Percentiles rank a stretch among this genome's conserved stretches.
Evolutionary conservation across 2,113 vertebrate genomes (phyloP).

Genomic region (Gorilla gorilla): DNA sequence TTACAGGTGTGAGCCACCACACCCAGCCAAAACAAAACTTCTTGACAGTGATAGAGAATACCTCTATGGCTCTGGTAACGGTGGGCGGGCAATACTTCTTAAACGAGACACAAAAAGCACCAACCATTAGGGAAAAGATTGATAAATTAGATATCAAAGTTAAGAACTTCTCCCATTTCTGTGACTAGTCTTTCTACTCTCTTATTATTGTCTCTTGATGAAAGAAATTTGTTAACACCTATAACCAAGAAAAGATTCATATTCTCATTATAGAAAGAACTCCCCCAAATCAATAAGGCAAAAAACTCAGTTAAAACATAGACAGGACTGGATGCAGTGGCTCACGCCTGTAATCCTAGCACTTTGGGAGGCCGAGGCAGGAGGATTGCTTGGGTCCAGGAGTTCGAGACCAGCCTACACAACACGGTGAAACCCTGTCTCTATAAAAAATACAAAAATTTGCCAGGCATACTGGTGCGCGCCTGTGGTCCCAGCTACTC

Average conservation of each 20-base stretch:
- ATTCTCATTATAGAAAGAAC: not conserved
- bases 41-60: not conserved
- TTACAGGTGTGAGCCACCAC: too few species aligned
- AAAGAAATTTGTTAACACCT: not conserved
- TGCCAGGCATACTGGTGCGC: too few species aligned
- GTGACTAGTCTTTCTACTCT: not conserved
- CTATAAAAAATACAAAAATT: too few species aligned
- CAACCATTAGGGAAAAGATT: not conserved
- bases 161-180: not conserved
- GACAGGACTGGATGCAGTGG: not conserved
- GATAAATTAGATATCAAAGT: not conserved
- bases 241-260: not conserved
- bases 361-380: too few species aligned
- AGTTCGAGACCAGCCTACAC: too few species aligned
- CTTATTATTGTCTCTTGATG: not conserved
- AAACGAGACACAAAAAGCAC: not conserved
- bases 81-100: not conserved
- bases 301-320: not conserved
- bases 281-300: not conserved
- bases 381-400: too few species aligned
- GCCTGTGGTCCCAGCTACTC: too few species aligned
- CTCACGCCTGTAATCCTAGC: too few species aligned
- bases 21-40: not conserved
- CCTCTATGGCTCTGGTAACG: not conserved
- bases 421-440: too few species aligned